Conservation (phyloP, 2,113 vertebrate genomes). For the Vulpes vulpes region DNA sequence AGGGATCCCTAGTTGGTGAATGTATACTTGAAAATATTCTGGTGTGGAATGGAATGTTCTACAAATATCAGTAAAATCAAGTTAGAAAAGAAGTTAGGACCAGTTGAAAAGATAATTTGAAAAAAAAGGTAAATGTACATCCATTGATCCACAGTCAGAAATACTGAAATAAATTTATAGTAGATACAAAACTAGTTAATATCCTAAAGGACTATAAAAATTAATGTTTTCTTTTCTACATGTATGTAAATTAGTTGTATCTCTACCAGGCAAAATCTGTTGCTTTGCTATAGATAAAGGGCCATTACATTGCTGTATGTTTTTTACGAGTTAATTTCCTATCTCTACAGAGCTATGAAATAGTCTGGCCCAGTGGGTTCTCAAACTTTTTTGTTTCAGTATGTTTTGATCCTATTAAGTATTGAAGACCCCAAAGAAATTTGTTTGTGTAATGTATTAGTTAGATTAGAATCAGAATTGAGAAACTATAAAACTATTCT, state of each 20-base stretch:
- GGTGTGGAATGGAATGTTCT: no score
- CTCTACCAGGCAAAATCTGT: neutral
- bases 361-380: neutral
- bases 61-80: no score
- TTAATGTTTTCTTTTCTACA: neutral
- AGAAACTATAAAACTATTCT: neutral
- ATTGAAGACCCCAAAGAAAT: conserved; percentile 22
- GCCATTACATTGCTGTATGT: neutral
- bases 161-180: conserved; percentile 37
- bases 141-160: neutral
- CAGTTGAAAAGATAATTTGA: neutral
- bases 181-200: neutral
- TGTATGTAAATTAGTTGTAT: neutral
- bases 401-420: conserved; percentile 11
- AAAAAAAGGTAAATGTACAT: neutral
- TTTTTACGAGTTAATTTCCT: conserved; percentile 32
- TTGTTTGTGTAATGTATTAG: neutral
- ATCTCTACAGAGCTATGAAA: neutral
- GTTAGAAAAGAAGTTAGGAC: neutral
- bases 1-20: no score
- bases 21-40: no score
- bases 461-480: conserved; percentile 33
- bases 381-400: conserved; percentile 34
- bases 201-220: neutral
- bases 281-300: neutral